Evolutionary conservation across 2,797 vertebrate species (phyloP).

Genomic region (Sparus aurata): DNA sequence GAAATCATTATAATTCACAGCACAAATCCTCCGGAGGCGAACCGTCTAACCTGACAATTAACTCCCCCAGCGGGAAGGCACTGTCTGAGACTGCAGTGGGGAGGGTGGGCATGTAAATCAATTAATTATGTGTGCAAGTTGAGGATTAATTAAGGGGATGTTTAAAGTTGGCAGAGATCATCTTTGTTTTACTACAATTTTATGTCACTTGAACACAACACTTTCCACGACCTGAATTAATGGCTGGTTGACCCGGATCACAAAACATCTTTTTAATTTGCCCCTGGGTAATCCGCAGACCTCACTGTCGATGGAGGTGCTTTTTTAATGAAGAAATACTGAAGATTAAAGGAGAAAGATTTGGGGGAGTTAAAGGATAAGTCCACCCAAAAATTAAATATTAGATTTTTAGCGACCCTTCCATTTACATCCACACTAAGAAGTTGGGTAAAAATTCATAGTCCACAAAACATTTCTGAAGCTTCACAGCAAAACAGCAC

Average conservation of each 20-base stretch:
- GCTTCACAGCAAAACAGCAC: too few relatives aligned
- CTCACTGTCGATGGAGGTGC: background rate
- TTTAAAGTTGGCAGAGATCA: constrained; percentile 63
- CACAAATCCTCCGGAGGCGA: constrained; percentile 68
- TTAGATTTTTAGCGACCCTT: too few relatives aligned
- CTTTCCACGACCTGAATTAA: background rate
- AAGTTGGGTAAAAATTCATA: too few relatives aligned
- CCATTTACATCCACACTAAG: too few relatives aligned
- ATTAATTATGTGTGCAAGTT: constrained; percentile 75
- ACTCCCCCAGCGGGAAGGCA: constrained; percentile 74
- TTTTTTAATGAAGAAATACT: background rate
- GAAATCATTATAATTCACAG: constrained; percentile 76
- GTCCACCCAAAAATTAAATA: too few relatives aligned
- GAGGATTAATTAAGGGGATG: constrained; percentile 75
- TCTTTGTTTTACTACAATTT: constrained; percentile 31
- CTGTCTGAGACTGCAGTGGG: constrained; percentile 53
- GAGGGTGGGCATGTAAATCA: constrained; percentile 64
- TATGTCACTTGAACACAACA: constrained; percentile 21
- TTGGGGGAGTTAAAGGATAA: background rate
- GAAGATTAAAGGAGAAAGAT: background rate
- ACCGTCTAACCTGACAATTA: constrained; percentile 80
- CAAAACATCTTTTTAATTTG: background rate
- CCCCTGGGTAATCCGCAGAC: background rate
- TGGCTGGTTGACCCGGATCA: background rate
- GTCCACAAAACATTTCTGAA: too few relatives aligned